phyloP scores from a whole-genome alignment of 2,888 invertebrate genomes.

The Mesodorylaimus sp. region DNA sequence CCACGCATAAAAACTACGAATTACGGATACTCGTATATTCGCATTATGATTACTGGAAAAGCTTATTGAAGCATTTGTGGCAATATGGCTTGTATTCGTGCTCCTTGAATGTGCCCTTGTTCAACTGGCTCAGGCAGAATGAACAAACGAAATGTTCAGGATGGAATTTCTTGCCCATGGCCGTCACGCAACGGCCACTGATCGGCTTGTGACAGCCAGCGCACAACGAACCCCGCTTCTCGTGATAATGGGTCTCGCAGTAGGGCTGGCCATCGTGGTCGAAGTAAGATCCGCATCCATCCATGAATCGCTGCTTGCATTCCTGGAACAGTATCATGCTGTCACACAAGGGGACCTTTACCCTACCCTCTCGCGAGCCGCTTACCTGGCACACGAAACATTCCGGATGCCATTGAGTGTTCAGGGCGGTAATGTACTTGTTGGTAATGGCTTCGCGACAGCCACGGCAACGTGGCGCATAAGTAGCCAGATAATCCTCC shows the following conservation, averaged over 20 bases:
- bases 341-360: too few relatives aligned
- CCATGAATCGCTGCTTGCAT: background rate
- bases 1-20: too few relatives aligned
- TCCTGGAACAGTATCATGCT: background rate
- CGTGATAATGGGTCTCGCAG: constrained; percentile 94
- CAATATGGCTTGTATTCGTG: constrained; percentile 96
- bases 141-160: constrained; percentile 97
- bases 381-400: constrained; percentile 92
- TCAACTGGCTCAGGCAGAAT: constrained; percentile 83
- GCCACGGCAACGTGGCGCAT: constrained; percentile 86
- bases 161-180: constrained; percentile 94
- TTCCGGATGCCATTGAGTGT: constrained; percentile 84
- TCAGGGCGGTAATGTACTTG: constrained; percentile 84
- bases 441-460: constrained; percentile 85
- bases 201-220: constrained; percentile 96
- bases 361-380: background rate
- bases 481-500: constrained; percentile 84
- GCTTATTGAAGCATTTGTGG: constrained; percentile 81
- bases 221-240: constrained; percentile 81
- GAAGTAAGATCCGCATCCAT: background rate
- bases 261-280: constrained; percentile 70
- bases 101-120: constrained; percentile 95
- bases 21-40: too few relatives aligned
- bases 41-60: too few relatives aligned
- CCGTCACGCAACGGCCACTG: constrained; percentile 69